phyloP scores from a whole-genome alignment of 2,113 vertebrate species.

The Triplophysa tibetana region DNA sequence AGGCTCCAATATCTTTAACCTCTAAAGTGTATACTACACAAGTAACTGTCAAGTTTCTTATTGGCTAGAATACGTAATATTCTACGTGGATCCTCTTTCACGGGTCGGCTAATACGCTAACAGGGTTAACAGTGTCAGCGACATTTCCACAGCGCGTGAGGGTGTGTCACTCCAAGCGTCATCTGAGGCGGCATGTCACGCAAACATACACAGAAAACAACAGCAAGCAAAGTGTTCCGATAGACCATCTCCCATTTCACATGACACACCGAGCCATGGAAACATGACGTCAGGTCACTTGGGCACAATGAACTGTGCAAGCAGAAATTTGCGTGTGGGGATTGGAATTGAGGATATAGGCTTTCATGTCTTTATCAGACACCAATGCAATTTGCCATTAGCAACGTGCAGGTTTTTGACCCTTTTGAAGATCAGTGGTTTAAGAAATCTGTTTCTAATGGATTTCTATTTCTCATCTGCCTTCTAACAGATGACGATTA shows the following conservation, averaged over 20 bases:
- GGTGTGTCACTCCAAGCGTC: constrained; percentile 7
- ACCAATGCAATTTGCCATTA: background rate
- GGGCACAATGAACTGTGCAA: constrained; percentile 10
- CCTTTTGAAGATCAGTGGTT: background rate
- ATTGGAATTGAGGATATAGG: background rate
- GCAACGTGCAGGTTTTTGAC: background rate
- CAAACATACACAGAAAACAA: constrained; percentile 40
- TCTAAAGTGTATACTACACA: constrained; percentile 9
- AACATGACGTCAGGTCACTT: constrained; percentile 45
- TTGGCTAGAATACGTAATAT: constrained; percentile 1
- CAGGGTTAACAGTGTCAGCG: constrained; percentile 37
- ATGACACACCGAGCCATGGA: constrained; percentile 47
- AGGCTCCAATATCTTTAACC: background rate
- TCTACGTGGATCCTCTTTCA: constrained; percentile 48
- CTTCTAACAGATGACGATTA: background rate
- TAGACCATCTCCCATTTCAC: constrained; percentile 33
- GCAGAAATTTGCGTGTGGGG: background rate
- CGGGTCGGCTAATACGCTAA: constrained; percentile 50
- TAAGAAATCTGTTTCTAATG: too few relatives aligned
- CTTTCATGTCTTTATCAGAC: background rate
- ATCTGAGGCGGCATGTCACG: constrained; percentile 13
- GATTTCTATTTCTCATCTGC: too few relatives aligned
- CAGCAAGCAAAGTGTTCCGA: constrained; percentile 32
- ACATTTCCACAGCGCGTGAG: constrained; percentile 42
- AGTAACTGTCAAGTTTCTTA: background rate